phyloP scores from a whole-genome alignment of 2,797 vertebrate genomes.

The Sebastes iracundus region DNA sequence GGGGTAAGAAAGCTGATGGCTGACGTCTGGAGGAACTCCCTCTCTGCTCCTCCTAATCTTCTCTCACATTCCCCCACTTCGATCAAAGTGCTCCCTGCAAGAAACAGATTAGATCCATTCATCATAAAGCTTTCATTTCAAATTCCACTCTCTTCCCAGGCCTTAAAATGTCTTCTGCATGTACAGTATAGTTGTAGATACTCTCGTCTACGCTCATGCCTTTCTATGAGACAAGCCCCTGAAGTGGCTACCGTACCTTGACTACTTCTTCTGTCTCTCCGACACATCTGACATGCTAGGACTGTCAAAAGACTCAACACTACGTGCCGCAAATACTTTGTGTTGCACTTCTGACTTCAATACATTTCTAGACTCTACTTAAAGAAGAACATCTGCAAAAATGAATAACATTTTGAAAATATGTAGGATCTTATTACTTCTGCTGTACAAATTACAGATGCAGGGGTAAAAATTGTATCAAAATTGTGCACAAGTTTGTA shows the following conservation, averaged over 20 bases:
- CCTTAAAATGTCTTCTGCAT: neutral
- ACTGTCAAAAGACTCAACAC: neutral
- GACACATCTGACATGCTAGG: neutral
- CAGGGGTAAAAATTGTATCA: neutral
- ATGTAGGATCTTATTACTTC: neutral
- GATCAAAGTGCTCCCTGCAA: constrained; percentile 89
- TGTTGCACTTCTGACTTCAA: neutral
- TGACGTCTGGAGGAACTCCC: constrained; percentile 90
- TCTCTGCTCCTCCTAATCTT: constrained; percentile 87
- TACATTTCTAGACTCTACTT: neutral
- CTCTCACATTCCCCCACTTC: constrained; percentile 92
- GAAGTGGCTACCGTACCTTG: neutral
- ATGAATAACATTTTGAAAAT: neutral
- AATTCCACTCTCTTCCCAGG: neutral
- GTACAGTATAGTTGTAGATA: neutral
- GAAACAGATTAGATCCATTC: constrained; percentile 1
- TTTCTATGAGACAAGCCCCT: neutral
- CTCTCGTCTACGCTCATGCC: neutral
- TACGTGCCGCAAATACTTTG: neutral
- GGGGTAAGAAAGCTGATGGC: constrained; percentile 92
- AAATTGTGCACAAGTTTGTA: neutral
- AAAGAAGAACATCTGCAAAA: neutral
- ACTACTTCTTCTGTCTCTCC: neutral
- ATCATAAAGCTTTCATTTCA: neutral
- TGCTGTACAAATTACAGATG: neutral